Evolutionary conservation across 2,888 invertebrate genomes (phyloP), one percentile per base, ranked within the genome.

Genomic region (Rutpela maculata): DNA sequence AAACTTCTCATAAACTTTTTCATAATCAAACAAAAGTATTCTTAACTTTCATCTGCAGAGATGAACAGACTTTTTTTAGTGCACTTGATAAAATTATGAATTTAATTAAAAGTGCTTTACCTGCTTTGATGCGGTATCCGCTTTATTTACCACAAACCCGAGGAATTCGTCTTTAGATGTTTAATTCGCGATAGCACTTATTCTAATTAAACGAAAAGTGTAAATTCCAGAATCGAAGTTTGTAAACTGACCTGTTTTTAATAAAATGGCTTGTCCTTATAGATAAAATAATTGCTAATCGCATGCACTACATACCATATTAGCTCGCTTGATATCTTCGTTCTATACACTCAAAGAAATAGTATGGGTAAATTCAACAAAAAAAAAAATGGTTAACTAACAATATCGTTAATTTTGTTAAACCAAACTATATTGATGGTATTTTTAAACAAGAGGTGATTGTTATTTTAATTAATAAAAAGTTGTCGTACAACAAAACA

Each of bases 71-170:
- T n/a, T 2, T 15, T 50, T 50, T 50, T 50, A 50, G 50, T 50
- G 50, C 50, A 50, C n/a, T 50, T 50, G n/a, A n/a, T 43, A 50
- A 50, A 50, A 50, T 50, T 50, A n/a, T 50, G 50, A 50, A 50
- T 15, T 50, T 50, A 50, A 50, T 50, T 50, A 50, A 50, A 50
- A 50, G 0, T 50, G 50, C 50, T 50, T 50, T 50, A 50, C 50
- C 50, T n/a, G n/a, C n/a, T 50, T 50, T 50, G 50, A 50, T 50
- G 50, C n/a, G 50, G 50, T n/a, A 4, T 50, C 17, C 50, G 50
- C 50, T 50, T 50, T 50, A n/a, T 50, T 50, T 7, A 6, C 6
- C 50, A 6, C n/a, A 50, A 50, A 50, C 3, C 12, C 6, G n/a
- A 50, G 12, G n/a, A n/a, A 50, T 50, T n/a, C 50, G n/a, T 50